Evolutionary conservation across 2,797 vertebrate species (phyloP).

Genomic region (Acanthis flammea): DNA sequence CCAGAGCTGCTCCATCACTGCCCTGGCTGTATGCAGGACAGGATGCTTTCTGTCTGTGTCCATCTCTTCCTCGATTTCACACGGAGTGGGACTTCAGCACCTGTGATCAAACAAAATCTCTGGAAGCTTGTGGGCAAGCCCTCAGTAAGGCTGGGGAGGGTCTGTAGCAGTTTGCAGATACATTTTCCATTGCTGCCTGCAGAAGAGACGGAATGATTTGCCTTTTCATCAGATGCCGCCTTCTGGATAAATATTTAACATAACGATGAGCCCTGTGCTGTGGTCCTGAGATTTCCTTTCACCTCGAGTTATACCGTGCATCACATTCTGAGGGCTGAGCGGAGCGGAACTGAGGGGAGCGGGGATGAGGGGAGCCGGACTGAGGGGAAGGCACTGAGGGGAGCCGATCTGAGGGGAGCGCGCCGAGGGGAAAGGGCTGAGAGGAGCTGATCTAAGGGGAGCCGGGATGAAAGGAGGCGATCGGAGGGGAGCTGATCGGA

Average conservation of each 20-base stretch:
- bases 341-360: neutral
- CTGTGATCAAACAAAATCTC: neutral
- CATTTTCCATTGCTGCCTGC: neutral
- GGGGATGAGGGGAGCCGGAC: neutral
- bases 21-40: rapidly evolving
- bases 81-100: neutral
- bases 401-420: too few relatives aligned
- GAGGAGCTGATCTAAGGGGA: rapidly evolving
- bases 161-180: neutral
- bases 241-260: neutral
- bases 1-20: neutral
- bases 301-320: rapidly evolving
- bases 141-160: neutral
- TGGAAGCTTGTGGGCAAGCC: neutral
- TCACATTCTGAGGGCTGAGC: neutral
- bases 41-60: neutral
- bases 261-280: neutral
- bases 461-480: too few relatives aligned
- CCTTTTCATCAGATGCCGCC: neutral
- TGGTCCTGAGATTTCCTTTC: neutral
- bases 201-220: neutral
- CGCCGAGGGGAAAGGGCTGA: too few relatives aligned
- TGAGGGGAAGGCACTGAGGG: too few relatives aligned
- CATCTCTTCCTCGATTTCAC: neutral
- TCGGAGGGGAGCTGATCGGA: neutral